Evolutionary conservation across 2,113 vertebrate species (phyloP).

Genomic region (Xenopus borealis): DNA sequence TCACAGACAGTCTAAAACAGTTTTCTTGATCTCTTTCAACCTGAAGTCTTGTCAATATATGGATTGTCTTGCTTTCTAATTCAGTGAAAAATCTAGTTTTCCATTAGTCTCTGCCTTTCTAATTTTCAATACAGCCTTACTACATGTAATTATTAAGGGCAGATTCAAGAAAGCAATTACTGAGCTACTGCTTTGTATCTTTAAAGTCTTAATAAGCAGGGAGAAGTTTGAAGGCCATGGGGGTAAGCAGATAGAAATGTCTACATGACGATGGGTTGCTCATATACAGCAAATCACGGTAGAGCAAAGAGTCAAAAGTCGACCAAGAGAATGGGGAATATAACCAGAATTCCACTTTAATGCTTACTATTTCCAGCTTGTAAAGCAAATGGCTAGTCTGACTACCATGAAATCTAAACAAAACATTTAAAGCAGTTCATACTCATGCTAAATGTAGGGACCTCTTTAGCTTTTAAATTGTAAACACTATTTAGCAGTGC

Average conservation of each 20-base stretch:
- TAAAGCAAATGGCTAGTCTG: too few relatives aligned
- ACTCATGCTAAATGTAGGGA: too few relatives aligned
- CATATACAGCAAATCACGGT: neutral
- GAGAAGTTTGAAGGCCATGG: conserved; percentile 66
- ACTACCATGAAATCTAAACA: too few relatives aligned
- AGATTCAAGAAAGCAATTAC: conserved; percentile 99
- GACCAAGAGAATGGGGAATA: too few relatives aligned
- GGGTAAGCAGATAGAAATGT: conserved; percentile 37
- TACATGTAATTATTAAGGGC: conserved; percentile 98
- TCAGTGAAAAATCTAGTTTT: conserved; percentile 99
- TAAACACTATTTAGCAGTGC: too few relatives aligned
- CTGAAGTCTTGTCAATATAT: conserved; percentile 99
- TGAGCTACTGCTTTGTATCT: conserved; percentile 86
- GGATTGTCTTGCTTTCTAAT: conserved; percentile 92
- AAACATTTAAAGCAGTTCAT: too few relatives aligned
- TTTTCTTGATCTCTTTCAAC: conserved; percentile 93
- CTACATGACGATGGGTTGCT: conserved; percentile 11
- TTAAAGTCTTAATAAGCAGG: conserved; percentile 92
- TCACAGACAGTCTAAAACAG: conserved; percentile 91
- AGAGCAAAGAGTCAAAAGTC: neutral
- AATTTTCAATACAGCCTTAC: conserved; percentile 81
- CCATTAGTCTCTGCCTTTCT: conserved; percentile 94
- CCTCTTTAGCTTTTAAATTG: too few relatives aligned
- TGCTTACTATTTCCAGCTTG: too few relatives aligned
- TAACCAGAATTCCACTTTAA: too few relatives aligned